These are phyloP conservation scores for Drosophila mayri DNA, from an alignment of 1,140 invertebrate species.

Conservation along the genomic window DNA sequence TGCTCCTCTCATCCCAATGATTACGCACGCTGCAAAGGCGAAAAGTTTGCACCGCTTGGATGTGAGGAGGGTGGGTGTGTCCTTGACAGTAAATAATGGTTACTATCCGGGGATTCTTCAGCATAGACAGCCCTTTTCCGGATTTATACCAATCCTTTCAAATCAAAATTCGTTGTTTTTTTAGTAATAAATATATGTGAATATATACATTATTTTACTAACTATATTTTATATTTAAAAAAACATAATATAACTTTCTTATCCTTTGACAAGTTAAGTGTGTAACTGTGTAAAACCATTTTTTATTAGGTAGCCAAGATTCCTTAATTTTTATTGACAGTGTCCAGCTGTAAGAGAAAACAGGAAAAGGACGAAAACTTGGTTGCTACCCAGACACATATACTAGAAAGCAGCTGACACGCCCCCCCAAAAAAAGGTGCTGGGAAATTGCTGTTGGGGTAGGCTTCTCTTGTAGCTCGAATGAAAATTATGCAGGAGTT, in stretches of 20 bases:
- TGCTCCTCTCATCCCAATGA: slow-evolving; percentile 25
- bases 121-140: slow-evolving; percentile 28
- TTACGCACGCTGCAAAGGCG: slow-evolving; percentile 29
- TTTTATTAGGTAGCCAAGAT: background rate
- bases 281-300: background rate
- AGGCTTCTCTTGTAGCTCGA: slow-evolving; percentile 85
- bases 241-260: background rate
- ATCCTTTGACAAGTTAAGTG: background rate
- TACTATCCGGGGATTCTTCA: slow-evolving; percentile 60
- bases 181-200: background rate
- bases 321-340: background rate
- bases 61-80: slow-evolving; percentile 36
- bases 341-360: background rate
- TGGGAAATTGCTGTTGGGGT: slow-evolving; percentile 66
- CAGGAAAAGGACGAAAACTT: slow-evolving; percentile 18
- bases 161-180: background rate
- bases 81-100: slow-evolving; percentile 64
- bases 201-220: background rate
- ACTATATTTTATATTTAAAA: background rate
- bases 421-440: slow-evolving; percentile 26
- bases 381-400: slow-evolving; percentile 38
- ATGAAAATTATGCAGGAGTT: slow-evolving; percentile 62
- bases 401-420: slow-evolving; percentile 12
- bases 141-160: slow-evolving; percentile 10
- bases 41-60: slow-evolving; percentile 19